phyloP scores from a whole-genome alignment of 2,888 invertebrate species.

The Elgonia sp. region DNA sequence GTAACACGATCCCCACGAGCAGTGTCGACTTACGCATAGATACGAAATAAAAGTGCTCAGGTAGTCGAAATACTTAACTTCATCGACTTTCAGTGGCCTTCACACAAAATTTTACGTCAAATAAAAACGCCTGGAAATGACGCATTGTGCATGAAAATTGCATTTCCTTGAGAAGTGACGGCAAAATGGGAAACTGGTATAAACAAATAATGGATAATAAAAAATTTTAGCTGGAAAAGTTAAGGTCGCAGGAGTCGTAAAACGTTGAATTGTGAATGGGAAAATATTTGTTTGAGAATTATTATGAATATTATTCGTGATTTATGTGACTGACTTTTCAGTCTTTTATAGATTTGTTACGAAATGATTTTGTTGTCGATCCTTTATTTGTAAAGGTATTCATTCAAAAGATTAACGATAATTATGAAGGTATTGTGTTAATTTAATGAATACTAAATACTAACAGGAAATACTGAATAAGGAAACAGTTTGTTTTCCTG shows the following conservation, averaged over 20 bases:
- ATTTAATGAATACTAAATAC: too few species aligned
- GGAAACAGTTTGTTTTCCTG: too few species aligned
- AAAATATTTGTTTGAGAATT: constrained; percentile 36
- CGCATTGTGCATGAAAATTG: constrained; percentile 57
- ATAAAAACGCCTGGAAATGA: constrained; percentile 30
- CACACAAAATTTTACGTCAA: constrained; percentile 46
- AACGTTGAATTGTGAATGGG: constrained; percentile 31
- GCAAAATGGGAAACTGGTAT: constrained; percentile 25
- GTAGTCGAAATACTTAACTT: constrained; percentile 64
- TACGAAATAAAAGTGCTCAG: constrained; percentile 78
- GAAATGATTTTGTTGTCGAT: background rate
- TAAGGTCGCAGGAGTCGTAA: constrained; percentile 46
- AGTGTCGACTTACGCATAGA: constrained; percentile 78
- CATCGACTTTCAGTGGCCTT: constrained; percentile 67
- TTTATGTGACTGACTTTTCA: constrained; percentile 12
- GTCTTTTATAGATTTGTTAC: background rate
- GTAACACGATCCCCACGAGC: constrained; percentile 71
- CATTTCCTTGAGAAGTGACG: constrained; percentile 56
- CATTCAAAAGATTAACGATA: too few species aligned
- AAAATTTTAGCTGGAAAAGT: constrained; percentile 48
- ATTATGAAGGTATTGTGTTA: too few species aligned
- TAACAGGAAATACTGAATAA: too few species aligned
- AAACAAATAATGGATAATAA: constrained; percentile 50
- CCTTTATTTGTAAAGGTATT: too few species aligned
- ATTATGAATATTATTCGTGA: constrained; percentile 16